These are phyloP conservation scores for Lasaia peninsularis DNA, from an alignment of 1,140 invertebrate species.

Conservation along the genomic window DNA sequence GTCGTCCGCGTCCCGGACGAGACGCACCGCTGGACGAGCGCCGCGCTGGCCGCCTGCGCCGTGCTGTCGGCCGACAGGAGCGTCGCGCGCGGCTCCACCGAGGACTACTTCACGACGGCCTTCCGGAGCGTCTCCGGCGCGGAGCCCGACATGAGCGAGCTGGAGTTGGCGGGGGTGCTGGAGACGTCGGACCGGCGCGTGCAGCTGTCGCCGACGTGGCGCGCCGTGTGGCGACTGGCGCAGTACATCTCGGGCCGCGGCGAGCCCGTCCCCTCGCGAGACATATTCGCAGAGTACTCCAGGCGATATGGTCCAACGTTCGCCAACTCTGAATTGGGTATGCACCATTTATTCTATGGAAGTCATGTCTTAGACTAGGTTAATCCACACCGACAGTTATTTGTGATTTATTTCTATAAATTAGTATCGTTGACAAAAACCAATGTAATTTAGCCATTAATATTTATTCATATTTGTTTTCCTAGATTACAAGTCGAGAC, in stretches of 20 bases:
- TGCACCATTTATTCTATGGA: too few relatives aligned
- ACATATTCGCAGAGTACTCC: conserved; percentile 51
- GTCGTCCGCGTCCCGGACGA: conserved; percentile 36
- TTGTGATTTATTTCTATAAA: conserved; percentile 32
- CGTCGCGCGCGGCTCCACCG: conserved; percentile 59
- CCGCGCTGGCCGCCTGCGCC: conserved; percentile 51
- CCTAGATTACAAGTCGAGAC: background rate
- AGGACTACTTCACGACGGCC: conserved; percentile 60
- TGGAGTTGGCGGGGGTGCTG: conserved; percentile 47
- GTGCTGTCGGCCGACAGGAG: conserved; percentile 62
- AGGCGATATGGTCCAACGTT: conserved; percentile 52
- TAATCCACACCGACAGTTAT: too few relatives aligned
- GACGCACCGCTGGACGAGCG: conserved; percentile 39
- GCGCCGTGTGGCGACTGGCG: conserved; percentile 58
- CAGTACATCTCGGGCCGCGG: conserved; percentile 44
- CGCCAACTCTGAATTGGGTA: conserved; percentile 54
- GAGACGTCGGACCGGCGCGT: conserved; percentile 41
- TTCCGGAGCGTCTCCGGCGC: conserved; percentile 44
- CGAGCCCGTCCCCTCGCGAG: conserved; percentile 33
- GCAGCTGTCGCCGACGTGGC: conserved; percentile 50
- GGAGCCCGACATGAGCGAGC: conserved; percentile 43
- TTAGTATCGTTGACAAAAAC: too few relatives aligned
- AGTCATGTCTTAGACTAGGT: too few relatives aligned
- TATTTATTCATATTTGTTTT: background rate
- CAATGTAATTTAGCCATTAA: too few relatives aligned